phyloP scores from a whole-genome alignment of 2,113 vertebrate species.

The Cathartes aura region DNA sequence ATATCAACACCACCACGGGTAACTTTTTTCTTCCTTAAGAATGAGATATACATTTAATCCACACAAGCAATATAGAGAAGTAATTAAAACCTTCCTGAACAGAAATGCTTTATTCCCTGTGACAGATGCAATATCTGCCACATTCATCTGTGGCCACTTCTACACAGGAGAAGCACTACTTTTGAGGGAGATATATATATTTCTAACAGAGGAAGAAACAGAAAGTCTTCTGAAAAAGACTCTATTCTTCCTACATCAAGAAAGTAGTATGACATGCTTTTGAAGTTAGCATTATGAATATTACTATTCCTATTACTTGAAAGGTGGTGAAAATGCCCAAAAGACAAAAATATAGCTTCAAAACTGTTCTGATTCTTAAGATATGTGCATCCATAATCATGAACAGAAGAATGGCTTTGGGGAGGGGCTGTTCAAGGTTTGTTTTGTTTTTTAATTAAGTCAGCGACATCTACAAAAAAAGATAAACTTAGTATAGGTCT shows the following conservation, averaged over 20 bases:
- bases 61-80: not conserved
- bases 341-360: not conserved
- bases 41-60: not conserved
- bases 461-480: not conserved
- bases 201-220: not conserved
- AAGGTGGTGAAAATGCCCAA: not conserved
- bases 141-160: not conserved
- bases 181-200: accelerated
- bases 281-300: not conserved
- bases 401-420: not conserved
- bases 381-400: not conserved
- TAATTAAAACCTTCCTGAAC: not conserved
- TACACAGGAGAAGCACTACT: not conserved
- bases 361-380: not conserved
- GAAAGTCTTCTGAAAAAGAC: not conserved
- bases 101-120: not conserved
- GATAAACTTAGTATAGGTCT: not conserved
- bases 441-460: not conserved
- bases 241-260: not conserved
- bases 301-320: not conserved
- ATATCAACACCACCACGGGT: not conserved
- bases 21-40: not conserved
- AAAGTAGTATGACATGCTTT: not conserved
- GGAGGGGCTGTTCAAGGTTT: not conserved
- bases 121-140: not conserved